Evolutionary conservation across 2,113 vertebrate species (phyloP), one percentile per base, ranked within the genome.

Genomic region (Vimba vimba): DNA sequence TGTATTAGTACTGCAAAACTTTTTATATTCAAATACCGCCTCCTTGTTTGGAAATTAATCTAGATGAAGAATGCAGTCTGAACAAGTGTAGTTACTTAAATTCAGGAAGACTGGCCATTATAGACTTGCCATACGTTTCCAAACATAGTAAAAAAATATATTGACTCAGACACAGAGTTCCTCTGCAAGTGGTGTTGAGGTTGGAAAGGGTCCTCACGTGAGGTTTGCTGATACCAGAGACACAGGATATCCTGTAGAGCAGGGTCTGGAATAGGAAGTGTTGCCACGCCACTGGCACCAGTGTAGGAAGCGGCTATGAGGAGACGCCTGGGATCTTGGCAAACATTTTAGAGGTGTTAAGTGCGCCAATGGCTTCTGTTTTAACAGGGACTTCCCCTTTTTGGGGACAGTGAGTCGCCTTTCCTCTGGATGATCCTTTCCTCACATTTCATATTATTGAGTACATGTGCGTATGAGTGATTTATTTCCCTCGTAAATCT

Each of bases 221-320:
- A 75, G 43, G 23, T 39, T 47, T 12, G 36, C 57, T 79, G 69
- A 75, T 62, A 52, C 66, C 71, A 64, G 57, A 86, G 57, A 86
- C 79, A 19, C 85, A 83, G 89, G 87, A 88, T 87, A 85, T 88
- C 89, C 89, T 87, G 57, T 68, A 39, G 85, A 76, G 82, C 73
- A 82, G 79, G 68, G 60, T 30, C 71, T 64, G 62, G 75, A 79
- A 90, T 79, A 85, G 89, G 87, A 90, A 90, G 64, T 82, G 64
- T 83, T 36, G 82, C 87, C 87, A 86, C 57, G 6, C 77, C 62
- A 75, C 30, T 85, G 87, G 89, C 89, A 88, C 82, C 78, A 64
- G 87, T 17, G 43, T 33, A 90, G 89, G 89, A 90, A 88, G 87
- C 82, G 19, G 66, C 83, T 86, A 74, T 36, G 59, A 62, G 82